These are phyloP conservation scores for Tetrapedia diversipes DNA, from an alignment of 2,888 invertebrate species.

Conservation along the genomic window DNA sequence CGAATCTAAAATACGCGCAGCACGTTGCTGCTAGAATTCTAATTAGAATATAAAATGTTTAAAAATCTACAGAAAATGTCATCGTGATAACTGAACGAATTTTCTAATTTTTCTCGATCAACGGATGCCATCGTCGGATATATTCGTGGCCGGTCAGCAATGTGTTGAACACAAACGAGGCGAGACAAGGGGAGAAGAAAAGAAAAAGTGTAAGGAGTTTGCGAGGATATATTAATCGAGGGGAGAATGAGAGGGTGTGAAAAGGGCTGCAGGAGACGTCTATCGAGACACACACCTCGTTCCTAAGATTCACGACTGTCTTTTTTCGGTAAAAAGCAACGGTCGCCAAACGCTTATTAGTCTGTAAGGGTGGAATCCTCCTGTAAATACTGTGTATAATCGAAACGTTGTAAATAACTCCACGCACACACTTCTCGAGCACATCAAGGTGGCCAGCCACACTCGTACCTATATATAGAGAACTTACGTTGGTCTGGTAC, in stretches of 20 bases:
- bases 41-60: no score
- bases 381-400: slow-evolving; percentile 80
- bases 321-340: slow-evolving; percentile 62
- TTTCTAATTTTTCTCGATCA: no score
- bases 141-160: no score
- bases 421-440: slow-evolving; percentile 67
- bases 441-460: slow-evolving; percentile 49
- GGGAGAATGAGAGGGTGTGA: slow-evolving; percentile 25
- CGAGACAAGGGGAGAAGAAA: slow-evolving; percentile 26
- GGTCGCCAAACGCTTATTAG: slow-evolving; percentile 82
- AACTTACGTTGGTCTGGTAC: slow-evolving; percentile 33
- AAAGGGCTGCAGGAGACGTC: slow-evolving; percentile 28
- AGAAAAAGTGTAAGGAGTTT: not conserved
- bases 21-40: no score
- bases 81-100: no score
- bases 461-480: slow-evolving; percentile 35
- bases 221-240: not conserved
- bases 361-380: slow-evolving; percentile 76
- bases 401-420: slow-evolving; percentile 78
- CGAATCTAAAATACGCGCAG: no score
- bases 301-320: slow-evolving; percentile 78
- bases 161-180: no score
- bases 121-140: no score
- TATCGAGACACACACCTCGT: slow-evolving; percentile 74
- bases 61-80: no score